Conservation (phyloP, 2,888 invertebrate genomes). For the Villa cingulata region DNA sequence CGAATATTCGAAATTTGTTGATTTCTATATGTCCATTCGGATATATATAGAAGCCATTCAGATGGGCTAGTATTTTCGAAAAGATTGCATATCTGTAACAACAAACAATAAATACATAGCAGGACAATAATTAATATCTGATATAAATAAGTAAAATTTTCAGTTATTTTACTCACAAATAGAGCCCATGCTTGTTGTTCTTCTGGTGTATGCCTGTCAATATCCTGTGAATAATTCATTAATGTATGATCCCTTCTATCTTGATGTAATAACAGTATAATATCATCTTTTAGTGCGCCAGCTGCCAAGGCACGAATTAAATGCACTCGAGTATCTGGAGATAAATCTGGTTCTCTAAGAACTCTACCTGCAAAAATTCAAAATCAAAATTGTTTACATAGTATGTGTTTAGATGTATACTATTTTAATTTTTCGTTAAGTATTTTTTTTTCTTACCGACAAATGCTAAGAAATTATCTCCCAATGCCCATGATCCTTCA, state of each 20-base stretch:
- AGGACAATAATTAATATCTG: neutral
- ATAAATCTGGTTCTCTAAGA: constrained; percentile 45
- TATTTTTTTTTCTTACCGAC: constrained; percentile 37
- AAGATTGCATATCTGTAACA: constrained; percentile 66
- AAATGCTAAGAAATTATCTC: constrained; percentile 73
- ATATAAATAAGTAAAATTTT: neutral
- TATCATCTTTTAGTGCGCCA: constrained; percentile 75
- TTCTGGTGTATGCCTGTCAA: constrained; percentile 56
- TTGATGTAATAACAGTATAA: constrained; percentile 77
- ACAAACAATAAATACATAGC: too few species aligned
- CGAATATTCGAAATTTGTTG: constrained; percentile 74
- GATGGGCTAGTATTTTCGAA: constrained; percentile 80
- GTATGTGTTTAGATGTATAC: too few species aligned
- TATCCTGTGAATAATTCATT: constrained; percentile 72
- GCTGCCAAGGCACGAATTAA: constrained; percentile 58
- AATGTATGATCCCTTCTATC: constrained; percentile 77
- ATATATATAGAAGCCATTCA: constrained; percentile 88
- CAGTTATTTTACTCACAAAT: constrained; percentile 45
- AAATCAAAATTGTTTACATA: too few species aligned
- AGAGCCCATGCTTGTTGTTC: constrained; percentile 70
- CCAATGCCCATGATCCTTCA: constrained; percentile 85
- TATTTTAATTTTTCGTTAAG: neutral
- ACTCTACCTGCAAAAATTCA: constrained; percentile 37
- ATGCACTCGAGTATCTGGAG: constrained; percentile 47
- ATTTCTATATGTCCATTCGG: constrained; percentile 71